These are phyloP conservation scores for Lepus timidus DNA, from an alignment of 2,113 vertebrate species.

Conservation along the genomic window DNA sequence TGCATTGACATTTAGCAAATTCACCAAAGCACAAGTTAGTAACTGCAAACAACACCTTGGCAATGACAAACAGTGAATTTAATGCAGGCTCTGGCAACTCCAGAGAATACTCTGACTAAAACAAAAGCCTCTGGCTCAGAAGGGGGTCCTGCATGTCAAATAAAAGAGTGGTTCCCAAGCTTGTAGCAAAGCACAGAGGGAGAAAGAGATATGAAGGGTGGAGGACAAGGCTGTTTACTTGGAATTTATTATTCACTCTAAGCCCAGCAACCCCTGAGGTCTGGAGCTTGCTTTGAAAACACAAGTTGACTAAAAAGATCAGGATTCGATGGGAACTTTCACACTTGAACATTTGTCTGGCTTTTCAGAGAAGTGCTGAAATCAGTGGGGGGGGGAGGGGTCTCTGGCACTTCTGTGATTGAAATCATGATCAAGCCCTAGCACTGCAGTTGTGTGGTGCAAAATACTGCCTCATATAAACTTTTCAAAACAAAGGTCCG, in stretches of 20 bases:
- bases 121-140: conserved; percentile 71
- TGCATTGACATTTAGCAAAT: conserved; percentile 41
- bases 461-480: conserved; percentile 8
- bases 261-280: conserved; percentile 58
- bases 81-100: conserved; percentile 16
- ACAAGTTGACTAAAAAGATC: conserved; percentile 48
- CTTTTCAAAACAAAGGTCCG: not conserved
- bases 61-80: conserved; percentile 48
- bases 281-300: conserved; percentile 77
- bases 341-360: conserved; percentile 75
- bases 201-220: not conserved
- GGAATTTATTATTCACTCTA: conserved; percentile 66
- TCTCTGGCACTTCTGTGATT: conserved; percentile 28
- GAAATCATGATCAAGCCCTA: not conserved
- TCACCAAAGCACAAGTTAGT: conserved; percentile 63
- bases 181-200: conserved; percentile 31
- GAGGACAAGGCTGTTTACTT: conserved; percentile 43
- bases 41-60: conserved; percentile 67
- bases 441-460: not conserved
- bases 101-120: conserved; percentile 27
- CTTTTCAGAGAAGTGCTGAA: conserved; percentile 74
- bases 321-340: conserved; percentile 73
- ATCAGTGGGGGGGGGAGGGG: conserved; percentile 44
- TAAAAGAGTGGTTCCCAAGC: conserved; percentile 48
- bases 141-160: conserved; percentile 63